phyloP scores from a whole-genome alignment of 2,113 vertebrate genomes.

The Ovibos moschatus region DNA sequence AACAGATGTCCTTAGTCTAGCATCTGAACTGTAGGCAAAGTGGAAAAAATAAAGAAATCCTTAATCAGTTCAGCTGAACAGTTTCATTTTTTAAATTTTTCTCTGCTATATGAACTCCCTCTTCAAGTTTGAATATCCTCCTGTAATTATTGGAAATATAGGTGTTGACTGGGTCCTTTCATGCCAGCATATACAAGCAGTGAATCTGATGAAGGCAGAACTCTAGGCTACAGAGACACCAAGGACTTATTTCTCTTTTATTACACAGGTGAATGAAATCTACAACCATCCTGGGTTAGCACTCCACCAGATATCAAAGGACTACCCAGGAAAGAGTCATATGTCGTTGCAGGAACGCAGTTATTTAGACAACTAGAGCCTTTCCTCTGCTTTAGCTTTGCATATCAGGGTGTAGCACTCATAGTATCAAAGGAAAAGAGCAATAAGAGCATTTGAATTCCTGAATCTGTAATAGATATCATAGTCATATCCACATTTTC shows the following conservation, averaged over 20 bases:
- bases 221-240: neutral
- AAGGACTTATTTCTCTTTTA: neutral
- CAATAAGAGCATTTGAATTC: neutral
- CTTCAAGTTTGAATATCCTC: neutral
- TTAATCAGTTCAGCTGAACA: neutral
- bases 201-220: neutral
- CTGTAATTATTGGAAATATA: neutral
- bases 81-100: neutral
- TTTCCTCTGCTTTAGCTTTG: neutral
- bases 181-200: neutral
- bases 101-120: neutral
- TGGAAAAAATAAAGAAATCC: neutral
- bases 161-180: neutral
- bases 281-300: neutral
- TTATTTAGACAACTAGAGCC: neutral
- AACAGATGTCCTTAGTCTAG: neutral
- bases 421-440: neutral
- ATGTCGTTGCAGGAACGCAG: neutral
- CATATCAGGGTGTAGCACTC: neutral
- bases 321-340: neutral
- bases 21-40: neutral
- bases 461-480: neutral
- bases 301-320: neutral
- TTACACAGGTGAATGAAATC: neutral
- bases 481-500: neutral